Base-by-base conservation (phyloP, 2,797 vertebrate species). In the Monodelphis domestica region DNA sequence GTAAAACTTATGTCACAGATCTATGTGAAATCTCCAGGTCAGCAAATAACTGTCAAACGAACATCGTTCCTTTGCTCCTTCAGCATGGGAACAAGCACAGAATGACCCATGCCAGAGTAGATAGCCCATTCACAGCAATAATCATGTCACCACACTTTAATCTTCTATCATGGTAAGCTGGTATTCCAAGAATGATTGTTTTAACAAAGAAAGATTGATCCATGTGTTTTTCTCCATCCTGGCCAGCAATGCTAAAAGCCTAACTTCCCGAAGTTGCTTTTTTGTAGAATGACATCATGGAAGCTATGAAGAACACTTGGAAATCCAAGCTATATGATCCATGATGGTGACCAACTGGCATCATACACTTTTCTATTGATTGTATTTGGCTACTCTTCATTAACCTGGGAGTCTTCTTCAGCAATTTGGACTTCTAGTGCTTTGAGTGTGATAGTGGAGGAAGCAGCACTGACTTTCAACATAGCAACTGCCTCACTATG, bases 201-300 rank as follows among this genome's bases (percentile, higher is more conserved):
- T 99, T 99, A 97, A 99, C 99, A 98, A 99, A 99, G 98, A 99
- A 99, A 7, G 99, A 99, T 98, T 99, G 99, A 98, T 99, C 99
- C 96, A 99, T 99, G 94, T 99, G 99, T 98, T 98, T 99, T 97
- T 99, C 99, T 98, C 99, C 99, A 0, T 99, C 99, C 91, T 99
- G 99, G 1, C 99, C 99, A 0, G 99, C 99, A 0, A 99, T 99
- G 97, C 99, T 99, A 97, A 99, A 99, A 93, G 99, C 99, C 99
- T 99, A 99, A 97, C 99, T 99, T 93, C 99, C 99, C 10, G n/a
- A 99, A 98, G 97, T 99, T 99, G 98, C 98, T 99, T 94, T 99
- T 98, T 90, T 99, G 99, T 97, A 99, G 98, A 15, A 99, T 99
- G 2, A 99, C 99, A 56, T 99, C 99, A 94, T 99, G 99, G 97